Percentiles rank a stretch among this genome's conserved stretches.
Evolutionary conservation across 2,797 vertebrate species (phyloP).

Genomic region (Xerus rutilus): DNA sequence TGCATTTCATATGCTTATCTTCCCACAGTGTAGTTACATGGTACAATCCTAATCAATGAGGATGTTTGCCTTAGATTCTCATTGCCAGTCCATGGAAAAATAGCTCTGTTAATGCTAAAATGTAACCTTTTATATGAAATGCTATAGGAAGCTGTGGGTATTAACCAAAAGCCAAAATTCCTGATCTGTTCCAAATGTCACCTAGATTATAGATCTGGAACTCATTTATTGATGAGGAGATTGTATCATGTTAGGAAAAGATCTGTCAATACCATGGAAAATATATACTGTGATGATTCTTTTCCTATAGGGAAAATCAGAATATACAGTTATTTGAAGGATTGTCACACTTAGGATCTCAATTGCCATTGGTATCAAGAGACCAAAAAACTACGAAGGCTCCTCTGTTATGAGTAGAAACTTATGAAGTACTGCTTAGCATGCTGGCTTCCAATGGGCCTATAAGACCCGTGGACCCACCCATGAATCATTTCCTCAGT

Average conservation of each 20-base stretch:
- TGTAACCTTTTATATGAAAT: neutral
- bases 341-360: neutral
- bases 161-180: neutral
- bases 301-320: neutral
- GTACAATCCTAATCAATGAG: neutral
- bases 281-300: neutral
- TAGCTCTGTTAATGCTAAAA: neutral
- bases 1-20: neutral
- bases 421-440: neutral
- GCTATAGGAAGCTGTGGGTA: neutral
- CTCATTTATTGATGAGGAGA: neutral
- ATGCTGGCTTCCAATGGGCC: neutral
- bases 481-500: neutral
- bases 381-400: neutral
- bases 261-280: neutral
- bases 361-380: neutral
- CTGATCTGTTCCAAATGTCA: neutral
- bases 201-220: neutral
- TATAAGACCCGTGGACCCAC: neutral
- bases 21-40: neutral
- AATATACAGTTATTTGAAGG: neutral
- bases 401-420: neutral
- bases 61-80: neutral
- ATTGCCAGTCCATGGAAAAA: neutral
- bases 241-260: neutral